A percentile compares a stretch with the other conserved stretches of the same genome.
Evolutionary conservation across 2,888 invertebrate species (phyloP).

Genomic region (Brachypterus glaber): DNA sequence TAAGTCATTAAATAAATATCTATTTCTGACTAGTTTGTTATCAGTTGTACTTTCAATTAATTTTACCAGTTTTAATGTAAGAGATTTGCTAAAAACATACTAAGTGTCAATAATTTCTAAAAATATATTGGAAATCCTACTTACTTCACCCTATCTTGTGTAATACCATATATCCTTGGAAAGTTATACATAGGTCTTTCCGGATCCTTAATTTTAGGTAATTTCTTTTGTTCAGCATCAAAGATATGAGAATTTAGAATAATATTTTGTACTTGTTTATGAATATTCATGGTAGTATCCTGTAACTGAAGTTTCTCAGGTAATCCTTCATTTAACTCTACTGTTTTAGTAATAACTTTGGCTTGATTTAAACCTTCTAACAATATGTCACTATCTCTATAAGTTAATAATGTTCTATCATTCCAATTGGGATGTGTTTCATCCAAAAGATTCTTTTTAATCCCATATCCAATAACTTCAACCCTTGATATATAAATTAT

Average conservation of each 20-base stretch:
- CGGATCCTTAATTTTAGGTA: slow-evolving; percentile 64
- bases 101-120: neutral
- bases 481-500: slow-evolving; percentile 26
- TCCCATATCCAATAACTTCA: slow-evolving; percentile 41
- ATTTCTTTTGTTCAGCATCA: slow-evolving; percentile 69
- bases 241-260: slow-evolving; percentile 58
- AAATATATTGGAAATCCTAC: slow-evolving; percentile 20
- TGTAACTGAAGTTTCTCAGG: slow-evolving; percentile 49
- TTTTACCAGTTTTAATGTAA: slow-evolving; percentile 55
- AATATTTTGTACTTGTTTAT: slow-evolving; percentile 53
- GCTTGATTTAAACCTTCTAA: slow-evolving; percentile 69
- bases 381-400: slow-evolving; percentile 53
- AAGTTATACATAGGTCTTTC: slow-evolving; percentile 61
- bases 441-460: slow-evolving; percentile 41
- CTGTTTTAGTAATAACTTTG: slow-evolving; percentile 69
- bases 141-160: slow-evolving; percentile 60
- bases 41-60: slow-evolving; percentile 58
- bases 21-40: slow-evolving; percentile 44
- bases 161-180: slow-evolving; percentile 66
- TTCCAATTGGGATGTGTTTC: slow-evolving; percentile 59
- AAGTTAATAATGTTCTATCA: slow-evolving; percentile 49
- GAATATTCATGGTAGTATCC: slow-evolving; percentile 44
- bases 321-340: slow-evolving; percentile 52
- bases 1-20: slow-evolving; percentile 52
- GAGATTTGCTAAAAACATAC: slow-evolving; percentile 49